Evolutionary conservation across 2,113 vertebrate genomes (phyloP).

Genomic region (Poeciliopsis retropinna): DNA sequence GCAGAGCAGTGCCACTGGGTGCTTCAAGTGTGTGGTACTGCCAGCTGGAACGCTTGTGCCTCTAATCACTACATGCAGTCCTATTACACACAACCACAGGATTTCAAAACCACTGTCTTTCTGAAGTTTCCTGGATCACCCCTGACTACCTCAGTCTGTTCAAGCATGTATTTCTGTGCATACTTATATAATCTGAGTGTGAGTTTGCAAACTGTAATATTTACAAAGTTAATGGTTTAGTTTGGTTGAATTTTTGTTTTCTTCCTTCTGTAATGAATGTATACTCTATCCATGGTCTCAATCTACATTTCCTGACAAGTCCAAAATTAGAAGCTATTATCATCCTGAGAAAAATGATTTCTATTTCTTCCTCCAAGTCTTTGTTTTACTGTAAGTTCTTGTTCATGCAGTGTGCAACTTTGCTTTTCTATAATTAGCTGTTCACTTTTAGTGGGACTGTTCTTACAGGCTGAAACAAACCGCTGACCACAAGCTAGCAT

Average conservation of each 20-base stretch:
- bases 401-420: slow-evolving; percentile 5
- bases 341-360: background rate
- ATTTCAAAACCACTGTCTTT: slow-evolving; percentile 49
- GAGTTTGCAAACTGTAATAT: slow-evolving; percentile 10
- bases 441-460: slow-evolving; percentile 56
- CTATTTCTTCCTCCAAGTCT: background rate
- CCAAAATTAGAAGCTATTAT: slow-evolving; percentile 15
- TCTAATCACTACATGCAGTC: slow-evolving; percentile 61
- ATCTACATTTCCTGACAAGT: background rate
- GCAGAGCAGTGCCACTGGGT: slow-evolving; percentile 37
- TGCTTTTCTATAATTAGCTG: slow-evolving; percentile 51
- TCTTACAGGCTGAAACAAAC: slow-evolving; percentile 51
- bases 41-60: slow-evolving; percentile 53
- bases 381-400: slow-evolving; percentile 37
- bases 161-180: slow-evolving; percentile 13
- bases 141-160: background rate
- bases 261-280: background rate
- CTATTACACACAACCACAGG: slow-evolving; percentile 46
- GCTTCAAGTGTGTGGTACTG: slow-evolving; percentile 16
- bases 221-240: background rate
- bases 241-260: background rate
- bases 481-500: slow-evolving; percentile 58
- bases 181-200: background rate
- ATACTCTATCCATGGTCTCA: background rate
- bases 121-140: slow-evolving; percentile 30